Evolutionary conservation across 2,797 vertebrate species (phyloP), one percentile per base, ranked within the genome.

Genomic region (Tinamus major): DNA sequence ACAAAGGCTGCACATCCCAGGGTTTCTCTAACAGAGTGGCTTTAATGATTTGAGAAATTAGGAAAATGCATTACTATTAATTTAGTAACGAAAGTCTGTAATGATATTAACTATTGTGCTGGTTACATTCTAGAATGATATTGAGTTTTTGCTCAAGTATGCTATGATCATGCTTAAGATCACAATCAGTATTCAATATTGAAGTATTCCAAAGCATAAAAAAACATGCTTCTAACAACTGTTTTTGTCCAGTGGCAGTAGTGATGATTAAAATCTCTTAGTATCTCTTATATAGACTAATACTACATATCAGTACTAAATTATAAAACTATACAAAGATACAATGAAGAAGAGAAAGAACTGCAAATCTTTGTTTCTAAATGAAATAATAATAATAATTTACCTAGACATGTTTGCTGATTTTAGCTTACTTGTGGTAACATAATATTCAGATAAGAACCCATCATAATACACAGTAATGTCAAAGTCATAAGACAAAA

Each of bases 31-130:
- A 96, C 96, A 97, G 98, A 98, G 98, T 98, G 97, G 97, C 97
- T 98, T 98, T 98, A 98, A 98, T 98, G 96, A 93, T 97, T 96
- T 97, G 97, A 97, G 93, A 97, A 97, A 95, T 90, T 95, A 88
- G 65, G 74, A 96, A 95, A 97, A 97, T 90, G 85, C 14, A 14
- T 89, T 92, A 63, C 81, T 96, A 90, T 84, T 95, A 76, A 80
- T 94, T 96, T 94, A 85, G 15, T 92, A 96, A 94, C 95, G 95
- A 95, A 88, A 94, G 29, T 91, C 20, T 74, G 21, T 79, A 94
- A 59, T 85, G 51, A 89, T 86, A 78, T 94, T 86, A 96, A 92
- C 96, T 96, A 92, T 74, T 94, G 6, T 58, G 15, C 59, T 96
- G 42, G 51, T 85, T 78, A 87, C 79, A 82, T 95, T 82, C 33